Evolutionary conservation across 2,113 vertebrate genomes (phyloP), one percentile per base, ranked within the genome.

Genomic region (Pelvicachromis taeniatus): DNA sequence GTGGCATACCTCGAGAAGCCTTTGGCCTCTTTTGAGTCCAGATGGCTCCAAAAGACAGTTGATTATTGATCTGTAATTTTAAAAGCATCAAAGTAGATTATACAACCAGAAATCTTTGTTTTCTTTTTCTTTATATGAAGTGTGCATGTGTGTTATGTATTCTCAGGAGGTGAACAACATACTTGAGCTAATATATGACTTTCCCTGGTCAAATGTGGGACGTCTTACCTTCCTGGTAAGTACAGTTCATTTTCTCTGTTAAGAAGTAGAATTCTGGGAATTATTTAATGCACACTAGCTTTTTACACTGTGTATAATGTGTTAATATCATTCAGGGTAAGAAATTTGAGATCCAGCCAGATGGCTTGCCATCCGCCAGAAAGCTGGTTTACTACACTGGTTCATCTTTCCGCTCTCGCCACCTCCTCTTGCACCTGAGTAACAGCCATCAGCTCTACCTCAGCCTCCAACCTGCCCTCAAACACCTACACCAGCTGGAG

Each of bases 331-430:
- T 63, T 45, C 92, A 99, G 98, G 97, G 98, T 5, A 97, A 98
- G 86, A 97, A 96, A 90, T 97, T 98, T 58, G 97, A 97, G 95
- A 97, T 98, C 94, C 96, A 97, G 90, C 97, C 97, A 9, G 97
- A 97, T 40, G 97, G 98, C 77, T 95, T 97, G 90, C 97, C 97
- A 1, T 97, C 97, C 16, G 97, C 97, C n/a, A 95, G 95, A 88
- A 98, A 97, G 84, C 91, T 98, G 87, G 96, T 97, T 88, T 98
- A 97, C 90, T 97, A 97, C 95, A 98, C 97, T 0, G 97, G 97
- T 26, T 97, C 97, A 0, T 95, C 97, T 1, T 96, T 97, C 88
- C 96, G 97, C 78, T 97, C 97, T 1, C 94, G 96, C 3, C 97
- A 97, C 89, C 95, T 98, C 79, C 95, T 98, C 40, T 95, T 95